Evolutionary conservation across 1,140 invertebrate species (phyloP), one percentile per base, ranked within the genome.

Genomic region (Drosophila aff.): DNA sequence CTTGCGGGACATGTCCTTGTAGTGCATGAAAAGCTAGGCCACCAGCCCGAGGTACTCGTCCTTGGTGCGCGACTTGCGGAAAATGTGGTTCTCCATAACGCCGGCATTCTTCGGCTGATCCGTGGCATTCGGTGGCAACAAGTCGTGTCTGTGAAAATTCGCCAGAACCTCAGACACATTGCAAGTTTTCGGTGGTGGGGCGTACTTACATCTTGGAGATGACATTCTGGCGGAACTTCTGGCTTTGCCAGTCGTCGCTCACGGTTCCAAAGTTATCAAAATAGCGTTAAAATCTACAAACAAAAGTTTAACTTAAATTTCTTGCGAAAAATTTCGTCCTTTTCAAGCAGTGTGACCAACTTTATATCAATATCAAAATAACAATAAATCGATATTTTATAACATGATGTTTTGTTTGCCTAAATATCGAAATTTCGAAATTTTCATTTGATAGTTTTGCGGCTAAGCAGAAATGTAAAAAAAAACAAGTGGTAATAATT

Each of bases 71-170:
- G 98, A 97, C 93, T 98, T 98, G 82, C 96, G 95, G 84, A 97
- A 98, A 1, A 98, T 97, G 94, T 98, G 97, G 92, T 96, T 98
- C 93, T 99, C 98, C 97, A 99, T 98, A 86, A 98, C 97, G 72
- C 95, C 95, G 84, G 97, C 97, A 91, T 97, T 98, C 79, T 92
- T 96, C 1, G 95, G 93, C 6, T 96, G 96, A 44, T 96, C 96
- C 93, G 96, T 96, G 1, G 96, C 96, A 61, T 96, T 96, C 53
- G 95, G 94, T 71, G 96, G 95, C 78, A 99, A 96, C 11, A 97
- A 96, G 92, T 98, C 97, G 79, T 98, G 97, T 83, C 97, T 98
- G 91, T 71, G 94, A 93, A 91, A 58, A 40, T 2, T 3, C 9
- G 31, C 63, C 28, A 16, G 26, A 41, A 49, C 33, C 3, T 28